Conservation (phyloP, 2,113 vertebrate genomes). For the Notarius quadriscutis region DNA sequence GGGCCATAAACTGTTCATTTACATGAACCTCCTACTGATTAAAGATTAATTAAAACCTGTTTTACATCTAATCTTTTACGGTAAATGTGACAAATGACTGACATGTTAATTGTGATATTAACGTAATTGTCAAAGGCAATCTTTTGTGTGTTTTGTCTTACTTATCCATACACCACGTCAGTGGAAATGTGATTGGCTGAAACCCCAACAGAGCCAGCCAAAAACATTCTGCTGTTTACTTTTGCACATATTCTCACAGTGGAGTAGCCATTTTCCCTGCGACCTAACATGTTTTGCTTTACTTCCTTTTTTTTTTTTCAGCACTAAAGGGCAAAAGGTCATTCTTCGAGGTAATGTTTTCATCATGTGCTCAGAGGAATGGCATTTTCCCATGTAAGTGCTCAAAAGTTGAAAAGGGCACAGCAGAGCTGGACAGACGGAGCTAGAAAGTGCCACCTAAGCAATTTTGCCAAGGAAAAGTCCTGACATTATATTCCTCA, state of each 20-base stretch:
- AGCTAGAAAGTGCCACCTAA: slow-evolving; percentile 29
- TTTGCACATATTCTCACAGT: slow-evolving; percentile 84
- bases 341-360: slow-evolving; percentile 86
- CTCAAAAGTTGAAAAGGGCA: slow-evolving; percentile 82
- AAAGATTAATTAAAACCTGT: slow-evolving; percentile 35
- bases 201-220: slow-evolving; percentile 51
- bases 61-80: slow-evolving; percentile 36
- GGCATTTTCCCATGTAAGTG: slow-evolving; percentile 85
- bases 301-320: slow-evolving; percentile 65
- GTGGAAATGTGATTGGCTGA: not conserved
- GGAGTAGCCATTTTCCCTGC: slow-evolving; percentile 77
- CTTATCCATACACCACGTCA: not conserved
- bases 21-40: slow-evolving; percentile 39
- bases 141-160: slow-evolving; percentile 5
- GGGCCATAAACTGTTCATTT: slow-evolving; percentile 24
- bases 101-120: slow-evolving; percentile 22
- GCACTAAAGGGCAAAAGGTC: slow-evolving; percentile 72
- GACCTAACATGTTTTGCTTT: slow-evolving; percentile 81
- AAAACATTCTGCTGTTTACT: slow-evolving; percentile 88
- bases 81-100: slow-evolving; percentile 20
- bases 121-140: slow-evolving; percentile 21
- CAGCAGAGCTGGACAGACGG: slow-evolving; percentile 15
- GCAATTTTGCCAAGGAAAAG: slow-evolving; percentile 19
- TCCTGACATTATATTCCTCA: not conserved
- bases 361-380: slow-evolving; percentile 84